These are phyloP conservation scores for Chouioia cunea DNA, from an alignment of 2,888 invertebrate species.

Conservation along the genomic window DNA sequence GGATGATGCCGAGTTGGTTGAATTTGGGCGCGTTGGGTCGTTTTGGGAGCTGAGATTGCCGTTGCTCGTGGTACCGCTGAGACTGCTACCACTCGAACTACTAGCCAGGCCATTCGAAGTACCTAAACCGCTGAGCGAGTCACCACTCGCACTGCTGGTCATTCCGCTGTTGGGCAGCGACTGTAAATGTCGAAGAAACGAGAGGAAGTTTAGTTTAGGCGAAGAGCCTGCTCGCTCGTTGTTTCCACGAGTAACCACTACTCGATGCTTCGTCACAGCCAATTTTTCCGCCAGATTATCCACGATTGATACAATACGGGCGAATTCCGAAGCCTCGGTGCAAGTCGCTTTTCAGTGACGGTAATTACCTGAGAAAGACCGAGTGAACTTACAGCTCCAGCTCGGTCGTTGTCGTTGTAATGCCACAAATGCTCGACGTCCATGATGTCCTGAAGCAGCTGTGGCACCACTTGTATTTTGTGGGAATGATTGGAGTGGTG, in stretches of 20 bases:
- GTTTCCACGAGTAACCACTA: too few relatives aligned
- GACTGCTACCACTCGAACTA: conserved; percentile 19
- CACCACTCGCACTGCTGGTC: conserved; percentile 46
- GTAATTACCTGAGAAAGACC: conserved; percentile 40
- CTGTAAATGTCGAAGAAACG: conserved; percentile 22
- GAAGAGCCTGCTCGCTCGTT: too few relatives aligned
- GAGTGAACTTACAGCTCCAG: conserved; percentile 70
- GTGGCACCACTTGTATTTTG: conserved; percentile 65
- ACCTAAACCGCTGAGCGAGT: conserved; percentile 32
- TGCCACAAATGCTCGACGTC: conserved; percentile 97
- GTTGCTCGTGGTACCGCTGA: conserved; percentile 38
- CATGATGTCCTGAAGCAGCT: conserved; percentile 85
- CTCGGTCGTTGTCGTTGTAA: conserved; percentile 84
- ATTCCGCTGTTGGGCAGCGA: conserved; percentile 23
- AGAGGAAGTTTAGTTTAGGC: too few relatives aligned
- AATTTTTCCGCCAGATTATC: too few relatives aligned
- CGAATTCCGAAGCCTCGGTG: too few relatives aligned
- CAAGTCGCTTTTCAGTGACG: too few relatives aligned
- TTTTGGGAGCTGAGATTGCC: conserved; percentile 42
- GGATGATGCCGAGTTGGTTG: conserved; percentile 34
- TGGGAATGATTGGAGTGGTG: conserved; percentile 66
- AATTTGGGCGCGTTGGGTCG: conserved; percentile 48
- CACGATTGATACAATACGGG: too few relatives aligned
- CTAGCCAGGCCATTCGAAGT: conserved; percentile 24
- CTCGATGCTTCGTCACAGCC: too few relatives aligned